Percentiles rank a stretch among this genome's conserved stretches.
Evolutionary conservation across 2,888 invertebrate genomes (phyloP).

Genomic region (Caradrina clavipalpis): DNA sequence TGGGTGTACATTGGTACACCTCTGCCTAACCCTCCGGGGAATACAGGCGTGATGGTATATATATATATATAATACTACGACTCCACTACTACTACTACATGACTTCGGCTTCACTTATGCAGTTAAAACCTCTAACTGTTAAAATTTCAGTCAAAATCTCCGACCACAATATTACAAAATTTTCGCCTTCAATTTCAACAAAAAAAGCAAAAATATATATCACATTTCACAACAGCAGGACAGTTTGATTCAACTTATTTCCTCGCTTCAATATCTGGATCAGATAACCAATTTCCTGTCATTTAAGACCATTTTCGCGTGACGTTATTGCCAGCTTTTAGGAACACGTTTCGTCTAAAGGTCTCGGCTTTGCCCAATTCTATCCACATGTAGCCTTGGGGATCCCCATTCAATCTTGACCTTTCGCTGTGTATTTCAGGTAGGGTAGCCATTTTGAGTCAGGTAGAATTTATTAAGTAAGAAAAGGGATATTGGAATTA

Average conservation of each 20-base stretch:
- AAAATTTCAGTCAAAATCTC: neutral
- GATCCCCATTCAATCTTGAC: conserved; percentile 51
- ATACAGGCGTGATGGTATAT: too few species aligned
- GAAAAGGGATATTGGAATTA: conserved; percentile 48
- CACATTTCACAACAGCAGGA: conserved; percentile 16
- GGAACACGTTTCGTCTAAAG: conserved; percentile 33
- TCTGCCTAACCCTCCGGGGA: too few species aligned
- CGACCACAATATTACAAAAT: neutral
- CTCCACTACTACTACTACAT: too few species aligned
- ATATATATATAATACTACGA: too few species aligned
- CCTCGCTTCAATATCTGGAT: conserved; percentile 42
- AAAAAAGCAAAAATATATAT: neutral
- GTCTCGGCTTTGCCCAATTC: conserved; percentile 40
- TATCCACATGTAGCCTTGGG: conserved; percentile 47
- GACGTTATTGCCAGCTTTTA: conserved; percentile 45
- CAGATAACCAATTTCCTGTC: conserved; percentile 58
- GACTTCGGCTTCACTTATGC: too few species aligned
- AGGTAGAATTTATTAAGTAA: conserved; percentile 44
- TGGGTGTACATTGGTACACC: too few species aligned
- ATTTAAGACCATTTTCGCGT: conserved; percentile 39
- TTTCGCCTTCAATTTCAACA: neutral
- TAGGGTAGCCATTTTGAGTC: conserved; percentile 29
- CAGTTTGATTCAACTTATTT: conserved; percentile 43
- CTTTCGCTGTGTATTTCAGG: conserved; percentile 36
- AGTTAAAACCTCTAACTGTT: too few species aligned